phyloP scores from a whole-genome alignment of 2,888 invertebrate genomes.

The Morpho helenor region DNA sequence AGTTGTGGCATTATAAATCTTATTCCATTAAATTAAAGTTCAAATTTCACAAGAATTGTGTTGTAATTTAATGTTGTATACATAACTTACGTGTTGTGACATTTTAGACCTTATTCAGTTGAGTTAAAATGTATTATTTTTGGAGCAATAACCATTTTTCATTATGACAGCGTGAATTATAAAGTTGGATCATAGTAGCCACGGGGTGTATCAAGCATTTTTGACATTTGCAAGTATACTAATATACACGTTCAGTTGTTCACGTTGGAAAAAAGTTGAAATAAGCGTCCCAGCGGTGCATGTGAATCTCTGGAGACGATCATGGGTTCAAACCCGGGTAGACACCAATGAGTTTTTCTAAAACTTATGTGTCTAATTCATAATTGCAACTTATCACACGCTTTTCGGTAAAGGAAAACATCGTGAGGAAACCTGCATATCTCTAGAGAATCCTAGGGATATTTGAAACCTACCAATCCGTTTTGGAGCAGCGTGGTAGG shows the following conservation, averaged over 20 bases:
- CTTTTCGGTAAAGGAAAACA: no score
- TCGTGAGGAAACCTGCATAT: no score
- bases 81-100: background rate
- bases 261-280: no score
- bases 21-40: background rate
- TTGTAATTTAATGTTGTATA: background rate
- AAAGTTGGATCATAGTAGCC: constrained; percentile 8
- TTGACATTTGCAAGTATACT: constrained; percentile 10
- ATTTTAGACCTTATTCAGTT: background rate
- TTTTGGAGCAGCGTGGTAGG: no score
- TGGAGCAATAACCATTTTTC: background rate
- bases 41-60: background rate
- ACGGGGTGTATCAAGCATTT: constrained; percentile 3
- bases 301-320: no score
- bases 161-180: background rate
- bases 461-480: no score
- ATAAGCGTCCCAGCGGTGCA: no score
- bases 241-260: constrained; percentile 1
- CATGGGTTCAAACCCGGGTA: no score
- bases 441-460: no score
- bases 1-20: background rate
- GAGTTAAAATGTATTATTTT: background rate
- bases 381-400: no score
- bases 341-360: no score
- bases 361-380: no score